Evolutionary conservation across 2,797 vertebrate genomes (phyloP).

Genomic region (Propithecus deckenii): DNA sequence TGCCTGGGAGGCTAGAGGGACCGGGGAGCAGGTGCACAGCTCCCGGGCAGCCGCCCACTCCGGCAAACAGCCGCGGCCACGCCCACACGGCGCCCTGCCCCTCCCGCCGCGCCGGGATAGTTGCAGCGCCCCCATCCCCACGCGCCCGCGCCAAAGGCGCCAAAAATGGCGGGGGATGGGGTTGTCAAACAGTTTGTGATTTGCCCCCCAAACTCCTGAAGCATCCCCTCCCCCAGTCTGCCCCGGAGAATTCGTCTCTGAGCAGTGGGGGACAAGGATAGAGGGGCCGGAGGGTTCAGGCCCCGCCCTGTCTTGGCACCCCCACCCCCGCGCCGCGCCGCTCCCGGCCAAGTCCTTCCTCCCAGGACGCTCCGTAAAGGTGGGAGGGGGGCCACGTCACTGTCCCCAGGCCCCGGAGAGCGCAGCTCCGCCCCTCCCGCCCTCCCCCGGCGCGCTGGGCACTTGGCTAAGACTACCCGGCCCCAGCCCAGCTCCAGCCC

Average conservation of each 20-base stretch:
- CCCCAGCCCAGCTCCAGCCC: conserved; percentile 30
- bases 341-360: not conserved
- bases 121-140: not conserved
- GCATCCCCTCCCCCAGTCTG: not conserved
- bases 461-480: not conserved
- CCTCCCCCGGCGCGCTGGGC: not conserved
- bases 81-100: not conserved
- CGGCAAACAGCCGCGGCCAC: not conserved
- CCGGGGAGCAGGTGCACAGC: not conserved
- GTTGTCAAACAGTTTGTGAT: not conserved
- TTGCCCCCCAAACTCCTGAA: not conserved
- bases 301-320: not conserved
- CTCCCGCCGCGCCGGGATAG: not conserved
- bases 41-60: not conserved
- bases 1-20: not conserved
- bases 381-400: conserved; percentile 73
- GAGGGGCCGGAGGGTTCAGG: not conserved
- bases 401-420: conserved; percentile 39
- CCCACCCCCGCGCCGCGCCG: not conserved
- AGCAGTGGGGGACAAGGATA: not conserved
- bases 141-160: not conserved
- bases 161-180: not conserved
- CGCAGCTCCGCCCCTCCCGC: conserved; percentile 50
- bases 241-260: not conserved
- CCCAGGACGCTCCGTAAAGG: not conserved